Conservation (phyloP, 2,888 invertebrate genomes). For the Pristionchus japonicus region DNA sequence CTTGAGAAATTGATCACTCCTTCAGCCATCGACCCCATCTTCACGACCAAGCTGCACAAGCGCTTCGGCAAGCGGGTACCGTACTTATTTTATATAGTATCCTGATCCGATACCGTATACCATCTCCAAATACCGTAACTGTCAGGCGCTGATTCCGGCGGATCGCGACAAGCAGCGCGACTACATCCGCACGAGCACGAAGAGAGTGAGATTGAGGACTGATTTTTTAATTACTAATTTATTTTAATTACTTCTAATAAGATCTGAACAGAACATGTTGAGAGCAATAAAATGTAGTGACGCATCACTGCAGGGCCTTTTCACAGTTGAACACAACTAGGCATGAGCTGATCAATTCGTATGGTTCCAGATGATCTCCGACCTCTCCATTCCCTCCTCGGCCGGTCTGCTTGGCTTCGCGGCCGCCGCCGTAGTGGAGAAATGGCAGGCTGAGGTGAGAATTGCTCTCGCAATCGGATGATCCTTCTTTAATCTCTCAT, state of each 20-base stretch:
- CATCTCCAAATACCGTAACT: too few relatives aligned
- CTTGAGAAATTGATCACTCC: not conserved
- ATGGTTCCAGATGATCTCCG: slow-evolving; percentile 1
- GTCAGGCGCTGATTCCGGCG: not conserved
- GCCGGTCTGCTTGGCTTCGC: slow-evolving; percentile 10
- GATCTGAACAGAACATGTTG: not conserved
- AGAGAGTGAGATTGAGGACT: not conserved
- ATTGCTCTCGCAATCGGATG: too few relatives aligned
- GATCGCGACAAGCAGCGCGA: slow-evolving; percentile 14
- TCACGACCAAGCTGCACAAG: slow-evolving; percentile 16
- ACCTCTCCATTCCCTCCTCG: not conserved
- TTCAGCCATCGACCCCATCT: slow-evolving; percentile 9
- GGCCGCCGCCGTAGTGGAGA: not conserved
- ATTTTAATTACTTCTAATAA: not conserved
- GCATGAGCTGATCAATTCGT: too few relatives aligned
- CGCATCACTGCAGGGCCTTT: too few relatives aligned
- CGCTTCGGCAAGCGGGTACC: slow-evolving; percentile 15
- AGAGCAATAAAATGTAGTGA: too few relatives aligned
- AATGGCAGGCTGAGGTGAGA: slow-evolving; percentile 12
- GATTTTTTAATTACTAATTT: not conserved
- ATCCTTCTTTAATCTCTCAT: too few relatives aligned
- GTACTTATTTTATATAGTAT: too few relatives aligned
- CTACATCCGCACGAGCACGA: slow-evolving; percentile 22
- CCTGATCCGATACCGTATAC: too few relatives aligned
- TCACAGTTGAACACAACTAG: too few relatives aligned